Conservation (phyloP, 2,113 vertebrate species). For the Nannobrachium achirus region DNA sequence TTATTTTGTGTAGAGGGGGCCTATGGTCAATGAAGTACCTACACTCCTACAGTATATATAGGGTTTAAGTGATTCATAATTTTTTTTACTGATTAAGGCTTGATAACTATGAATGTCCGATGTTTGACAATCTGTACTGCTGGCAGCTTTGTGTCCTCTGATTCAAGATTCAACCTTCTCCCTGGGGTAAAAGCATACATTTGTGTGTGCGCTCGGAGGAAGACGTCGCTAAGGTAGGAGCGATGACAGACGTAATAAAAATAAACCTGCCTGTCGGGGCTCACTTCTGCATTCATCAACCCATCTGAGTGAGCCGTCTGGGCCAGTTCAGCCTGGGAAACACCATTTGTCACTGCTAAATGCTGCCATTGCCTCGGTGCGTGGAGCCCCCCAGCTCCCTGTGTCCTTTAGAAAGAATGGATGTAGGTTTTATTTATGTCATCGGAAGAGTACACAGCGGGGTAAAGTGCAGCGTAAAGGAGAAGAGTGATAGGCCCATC, state of each 20-base stretch:
- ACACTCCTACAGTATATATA: too few relatives aligned
- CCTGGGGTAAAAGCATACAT: slow-evolving; percentile 47
- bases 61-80: too few relatives aligned
- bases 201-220: slow-evolving; percentile 73
- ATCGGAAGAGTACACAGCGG: slow-evolving; percentile 40
- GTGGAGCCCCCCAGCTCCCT: slow-evolving; percentile 50
- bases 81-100: neutral
- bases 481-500: slow-evolving; percentile 14
- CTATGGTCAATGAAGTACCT: too few relatives aligned
- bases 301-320: slow-evolving; percentile 83
- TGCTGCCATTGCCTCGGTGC: slow-evolving; percentile 55
- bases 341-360: slow-evolving; percentile 76
- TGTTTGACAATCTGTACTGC: slow-evolving; percentile 4
- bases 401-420: slow-evolving; percentile 45
- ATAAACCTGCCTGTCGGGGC: slow-evolving; percentile 89
- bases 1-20: too few relatives aligned
- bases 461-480: slow-evolving; percentile 7
- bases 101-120: neutral
- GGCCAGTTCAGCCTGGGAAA: slow-evolving; percentile 66
- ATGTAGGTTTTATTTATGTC: slow-evolving; percentile 65
- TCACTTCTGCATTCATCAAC: slow-evolving; percentile 91
- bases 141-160: slow-evolving; percentile 17
- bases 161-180: slow-evolving; percentile 24
- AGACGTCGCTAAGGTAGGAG: slow-evolving; percentile 71
- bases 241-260: slow-evolving; percentile 92